Percentiles rank a stretch among this genome's conserved stretches.
These are phyloP conservation scores for Ceratosolen fusciceps DNA, from an alignment of 1,140 invertebrate species.

Conservation along the genomic window DNA sequence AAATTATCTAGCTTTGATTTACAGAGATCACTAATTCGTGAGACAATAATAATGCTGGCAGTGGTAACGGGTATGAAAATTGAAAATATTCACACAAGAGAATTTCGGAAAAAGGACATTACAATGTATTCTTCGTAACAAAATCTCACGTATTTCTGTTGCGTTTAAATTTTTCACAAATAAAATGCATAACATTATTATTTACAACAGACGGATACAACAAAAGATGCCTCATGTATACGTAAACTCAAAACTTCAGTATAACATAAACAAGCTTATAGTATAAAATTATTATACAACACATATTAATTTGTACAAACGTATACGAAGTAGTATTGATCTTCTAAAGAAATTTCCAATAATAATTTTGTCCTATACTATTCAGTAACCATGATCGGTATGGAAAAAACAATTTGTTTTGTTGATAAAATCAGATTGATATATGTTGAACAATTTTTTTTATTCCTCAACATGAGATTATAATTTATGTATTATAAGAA, in stretches of 20 bases:
- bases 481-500: not conserved
- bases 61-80: conserved; percentile 33
- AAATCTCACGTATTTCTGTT: not conserved
- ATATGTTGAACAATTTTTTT: too few species aligned
- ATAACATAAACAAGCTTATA: too few species aligned
- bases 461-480: not conserved
- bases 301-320: too few species aligned
- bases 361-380: too few species aligned
- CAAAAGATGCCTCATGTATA: too few species aligned
- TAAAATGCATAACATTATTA: not conserved
- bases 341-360: too few species aligned
- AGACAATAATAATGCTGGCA: conserved; percentile 28
- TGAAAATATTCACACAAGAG: not conserved
- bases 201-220: not conserved
- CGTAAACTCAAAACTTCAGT: too few species aligned
- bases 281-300: too few species aligned
- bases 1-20: conserved; percentile 39
- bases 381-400: too few species aligned
- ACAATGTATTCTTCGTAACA: not conserved
- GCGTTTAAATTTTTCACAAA: not conserved
- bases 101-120: conserved; percentile 5
- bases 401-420: too few species aligned
- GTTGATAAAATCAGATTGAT: too few species aligned
- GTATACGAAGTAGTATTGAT: too few species aligned
- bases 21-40: conserved; percentile 40